Base-by-base conservation (phyloP, 2,113 vertebrate species). In the Zosterops pallidus region DNA sequence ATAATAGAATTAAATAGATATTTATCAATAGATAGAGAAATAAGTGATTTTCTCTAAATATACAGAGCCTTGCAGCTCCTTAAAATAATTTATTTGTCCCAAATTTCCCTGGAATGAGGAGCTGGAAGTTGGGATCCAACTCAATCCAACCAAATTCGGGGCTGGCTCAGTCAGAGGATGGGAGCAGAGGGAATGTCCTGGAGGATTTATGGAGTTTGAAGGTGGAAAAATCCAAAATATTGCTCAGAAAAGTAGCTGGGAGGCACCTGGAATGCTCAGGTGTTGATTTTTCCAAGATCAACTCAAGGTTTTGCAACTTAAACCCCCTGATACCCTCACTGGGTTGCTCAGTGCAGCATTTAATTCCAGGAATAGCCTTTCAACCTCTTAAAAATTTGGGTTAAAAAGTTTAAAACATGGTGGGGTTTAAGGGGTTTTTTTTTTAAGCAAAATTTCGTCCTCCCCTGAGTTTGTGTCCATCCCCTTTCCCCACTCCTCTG, bases 261-360 rank as follows among this genome's bases (percentile, higher is more conserved):
- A n/a, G 53, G 78, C 47, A 26, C n/a, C 86, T 35, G 42, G 22
- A 60, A 47, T 28, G 35, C 17, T 64, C 74, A 53, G 28, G 28
- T 26, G 12, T 25, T 80, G 21, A 4, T 53, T 78, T 76, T 83
- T 74, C 57, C 70, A 14, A n/a, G 0, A 1, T 29, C 42, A 44
- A 44, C 42, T 44, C 42, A 44, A 44, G 39, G 39, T 39, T 39
- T 39, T 39, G 39, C 39, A 39, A 39, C 39, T 39, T 39, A 39
- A 39, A 39, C 39, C 39, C 41, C 55, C 37, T 41, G 0, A 5
- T 25, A 1, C 7, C 26, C 44, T 69, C 53, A 0, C 0, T 2
- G 11, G 67, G 26, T 35, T 19, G 1, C 33, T 76, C 20, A 29
- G 56, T 6, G 49, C 52, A n/a, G 52, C 24, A 1, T 67, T 77